phyloP scores from a whole-genome alignment of 1,140 invertebrate genomes.

The Zaprionus nigranus region DNA sequence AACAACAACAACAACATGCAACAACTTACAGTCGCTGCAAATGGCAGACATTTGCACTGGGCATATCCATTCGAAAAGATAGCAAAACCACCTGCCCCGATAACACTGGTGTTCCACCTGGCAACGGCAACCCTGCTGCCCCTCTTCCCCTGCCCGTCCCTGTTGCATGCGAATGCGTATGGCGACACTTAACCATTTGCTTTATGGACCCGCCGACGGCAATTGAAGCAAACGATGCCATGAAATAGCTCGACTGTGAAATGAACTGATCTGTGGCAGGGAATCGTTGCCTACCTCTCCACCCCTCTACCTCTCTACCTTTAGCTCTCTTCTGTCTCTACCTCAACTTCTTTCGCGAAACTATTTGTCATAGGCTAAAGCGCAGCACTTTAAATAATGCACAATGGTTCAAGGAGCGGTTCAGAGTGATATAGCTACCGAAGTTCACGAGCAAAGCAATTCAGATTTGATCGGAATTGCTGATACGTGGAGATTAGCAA shows the following conservation, averaged over 20 bases:
- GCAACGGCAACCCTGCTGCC: neutral
- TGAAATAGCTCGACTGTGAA: constrained; percentile 42
- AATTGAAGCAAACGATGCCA: constrained; percentile 35
- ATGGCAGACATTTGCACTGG: constrained; percentile 37
- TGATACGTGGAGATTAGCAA: neutral
- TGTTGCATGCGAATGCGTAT: constrained; percentile 7
- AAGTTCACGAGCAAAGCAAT: neutral
- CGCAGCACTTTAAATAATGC: neutral
- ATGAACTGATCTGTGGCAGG: constrained; percentile 37
- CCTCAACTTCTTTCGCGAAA: neutral
- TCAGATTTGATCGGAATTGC: neutral
- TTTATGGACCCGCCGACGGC: constrained; percentile 34
- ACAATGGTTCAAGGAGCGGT: neutral
- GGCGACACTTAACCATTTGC: constrained; percentile 44
- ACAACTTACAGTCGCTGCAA: constrained; percentile 32
- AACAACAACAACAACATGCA: constrained; percentile 5
- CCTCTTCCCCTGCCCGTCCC: no score
- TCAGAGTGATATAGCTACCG: neutral
- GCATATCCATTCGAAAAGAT: constrained; percentile 32
- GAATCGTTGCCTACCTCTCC: neutral
- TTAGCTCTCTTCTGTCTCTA: neutral
- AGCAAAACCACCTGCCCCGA: constrained; percentile 18
- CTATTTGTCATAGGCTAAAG: constrained; percentile 13
- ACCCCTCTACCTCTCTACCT: neutral
- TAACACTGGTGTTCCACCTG: neutral